Evolutionary conservation across 2,113 vertebrate species (phyloP), one percentile per base, ranked within the genome.

Genomic region (Anser cygnoides): DNA sequence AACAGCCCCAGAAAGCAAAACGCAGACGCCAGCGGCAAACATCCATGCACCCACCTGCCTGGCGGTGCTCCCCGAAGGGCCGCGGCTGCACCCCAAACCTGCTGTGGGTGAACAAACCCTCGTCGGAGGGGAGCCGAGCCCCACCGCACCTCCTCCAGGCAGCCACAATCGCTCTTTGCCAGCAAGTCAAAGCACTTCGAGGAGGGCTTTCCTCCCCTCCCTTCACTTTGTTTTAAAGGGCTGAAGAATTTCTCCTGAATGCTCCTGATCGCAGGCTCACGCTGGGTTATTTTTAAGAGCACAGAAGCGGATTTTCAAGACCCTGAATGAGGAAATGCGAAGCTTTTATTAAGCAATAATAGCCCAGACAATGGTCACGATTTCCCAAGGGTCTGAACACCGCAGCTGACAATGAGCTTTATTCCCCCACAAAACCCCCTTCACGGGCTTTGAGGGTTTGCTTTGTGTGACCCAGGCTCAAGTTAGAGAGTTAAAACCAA

Each of bases 331-430:
- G 83, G 87, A 96, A 97, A 96, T 61, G 91, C 74, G 83, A 92
- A 87, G 89, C 96, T 94, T 97, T 97, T 93, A 94, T 95, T 74
- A 91, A 91, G 89, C 89, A 92, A 90, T 92, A 97, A 96, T 79
- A 95, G 95, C 75, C 52, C 78, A 58, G 92, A 97, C 95, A 97
- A 97, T 92, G 74, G 87, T 83, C 91, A 89, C 87, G 8, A 93
- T 95, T 97, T 96, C 96, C 95, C 96, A 94, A 95, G 93, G 89
- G 88, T 74, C 79, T 94, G 95, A 96, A 95, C 93, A 88, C 70
- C 1, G 3, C 25, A 59, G 81, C 89, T 78, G 93, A 97, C 96
- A 95, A 96, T 85, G 59, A 92, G 86, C 93, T 87, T 96, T 91
- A 94, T 61, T 89, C 84, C 95, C 85, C 18, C 79, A 96, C 93